Conservation (phyloP, 2,797 vertebrate genomes). For the Serranus cabrilla region DNA sequence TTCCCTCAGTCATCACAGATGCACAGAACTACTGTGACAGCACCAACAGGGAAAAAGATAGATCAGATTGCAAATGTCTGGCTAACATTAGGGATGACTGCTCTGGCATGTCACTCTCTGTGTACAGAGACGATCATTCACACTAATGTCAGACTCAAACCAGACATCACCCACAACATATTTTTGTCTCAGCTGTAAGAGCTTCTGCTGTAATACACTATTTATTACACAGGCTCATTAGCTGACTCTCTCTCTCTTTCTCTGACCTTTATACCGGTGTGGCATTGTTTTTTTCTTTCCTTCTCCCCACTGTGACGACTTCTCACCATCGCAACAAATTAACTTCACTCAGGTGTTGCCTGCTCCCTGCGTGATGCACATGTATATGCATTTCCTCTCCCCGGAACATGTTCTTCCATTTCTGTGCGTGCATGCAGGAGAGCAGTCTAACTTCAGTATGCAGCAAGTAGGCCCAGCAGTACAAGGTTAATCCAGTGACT, state of each 20-base stretch:
- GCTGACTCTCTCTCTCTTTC: slow-evolving; percentile 14
- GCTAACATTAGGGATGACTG: background rate
- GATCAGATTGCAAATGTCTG: background rate
- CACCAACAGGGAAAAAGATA: background rate
- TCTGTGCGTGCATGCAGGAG: slow-evolving; percentile 12
- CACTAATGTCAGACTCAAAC: slow-evolving; percentile 12
- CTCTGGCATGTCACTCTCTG: background rate
- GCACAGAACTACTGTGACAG: slow-evolving; percentile 1
- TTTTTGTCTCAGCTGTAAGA: slow-evolving; percentile 28
- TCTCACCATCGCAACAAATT: slow-evolving; percentile 44
- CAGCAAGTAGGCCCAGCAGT: slow-evolving; percentile 30
- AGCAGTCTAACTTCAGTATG: slow-evolving; percentile 51
- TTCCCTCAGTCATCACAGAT: slow-evolving; percentile 20
- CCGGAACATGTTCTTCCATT: slow-evolving; percentile 1
- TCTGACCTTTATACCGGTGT: slow-evolving; percentile 50
- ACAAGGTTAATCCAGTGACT: slow-evolving; percentile 66
- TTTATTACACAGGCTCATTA: slow-evolving; percentile 61
- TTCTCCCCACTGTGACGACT: slow-evolving; percentile 37
- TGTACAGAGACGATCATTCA: slow-evolving; percentile 20
- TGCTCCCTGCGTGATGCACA: slow-evolving; percentile 25
- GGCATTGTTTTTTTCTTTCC: slow-evolving; percentile 55
- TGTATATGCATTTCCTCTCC: slow-evolving; percentile 35
- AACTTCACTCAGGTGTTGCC: slow-evolving; percentile 60
- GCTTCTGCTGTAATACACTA: slow-evolving; percentile 22
- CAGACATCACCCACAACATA: slow-evolving; percentile 22